These are phyloP conservation scores for Diplodus sargus DNA, from an alignment of 2,797 vertebrate species.

Conservation along the genomic window DNA sequence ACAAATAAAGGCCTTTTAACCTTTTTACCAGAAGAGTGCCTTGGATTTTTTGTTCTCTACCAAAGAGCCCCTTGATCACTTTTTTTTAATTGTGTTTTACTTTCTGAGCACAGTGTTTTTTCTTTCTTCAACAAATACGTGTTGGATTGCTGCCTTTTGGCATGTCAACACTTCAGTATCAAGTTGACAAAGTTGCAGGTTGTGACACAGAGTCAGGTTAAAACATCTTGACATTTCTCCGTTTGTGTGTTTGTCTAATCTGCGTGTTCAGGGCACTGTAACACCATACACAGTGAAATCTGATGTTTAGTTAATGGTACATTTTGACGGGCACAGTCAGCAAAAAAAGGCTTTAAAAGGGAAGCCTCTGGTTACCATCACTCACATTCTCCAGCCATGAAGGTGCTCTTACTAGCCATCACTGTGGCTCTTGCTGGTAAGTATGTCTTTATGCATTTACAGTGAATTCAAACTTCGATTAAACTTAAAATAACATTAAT, in stretches of 20 bases:
- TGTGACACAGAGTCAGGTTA: slow-evolving; percentile 11
- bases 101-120: too few species aligned
- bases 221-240: slow-evolving; percentile 44
- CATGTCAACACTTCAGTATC: slow-evolving; percentile 25
- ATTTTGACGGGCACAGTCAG: slow-evolving; percentile 25
- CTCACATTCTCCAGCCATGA: slow-evolving; percentile 76
- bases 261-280: slow-evolving; percentile 49
- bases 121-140: neutral
- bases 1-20: too few species aligned
- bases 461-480: neutral
- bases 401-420: slow-evolving; percentile 75
- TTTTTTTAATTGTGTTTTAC: too few species aligned
- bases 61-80: too few species aligned
- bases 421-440: slow-evolving; percentile 78
- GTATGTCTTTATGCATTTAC: slow-evolving; percentile 31
- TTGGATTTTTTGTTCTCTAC: too few species aligned
- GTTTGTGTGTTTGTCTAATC: slow-evolving; percentile 36
- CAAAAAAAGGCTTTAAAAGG: slow-evolving; percentile 67
- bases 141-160: slow-evolving; percentile 14
- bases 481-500: neutral
- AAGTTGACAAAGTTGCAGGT: slow-evolving; percentile 35
- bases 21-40: too few species aligned
- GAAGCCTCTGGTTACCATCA: neutral
- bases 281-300: slow-evolving; percentile 42
- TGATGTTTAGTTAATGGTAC: slow-evolving; percentile 72